These are phyloP conservation scores for Apis cerana DNA, from an alignment of 1,140 invertebrate genomes.

Conservation along the genomic window DNA sequence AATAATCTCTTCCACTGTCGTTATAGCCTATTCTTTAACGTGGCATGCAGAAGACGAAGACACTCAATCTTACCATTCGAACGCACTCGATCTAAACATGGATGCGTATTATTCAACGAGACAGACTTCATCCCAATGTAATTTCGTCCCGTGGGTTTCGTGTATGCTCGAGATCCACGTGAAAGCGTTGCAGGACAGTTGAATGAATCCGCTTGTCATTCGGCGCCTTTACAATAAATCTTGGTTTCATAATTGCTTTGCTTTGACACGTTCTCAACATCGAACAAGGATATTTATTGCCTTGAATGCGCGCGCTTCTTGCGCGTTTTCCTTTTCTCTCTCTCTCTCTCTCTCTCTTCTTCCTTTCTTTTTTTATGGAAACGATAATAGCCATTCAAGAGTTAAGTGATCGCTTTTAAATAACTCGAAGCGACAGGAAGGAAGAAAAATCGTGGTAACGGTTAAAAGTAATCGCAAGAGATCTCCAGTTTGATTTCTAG, in stretches of 20 bases:
- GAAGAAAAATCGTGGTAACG: neutral
- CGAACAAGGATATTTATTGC: conserved; percentile 12
- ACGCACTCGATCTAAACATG: conserved; percentile 1
- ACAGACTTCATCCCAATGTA: neutral
- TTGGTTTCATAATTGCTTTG: conserved; percentile 30
- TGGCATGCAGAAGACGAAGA: neutral
- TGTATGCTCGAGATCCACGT: conserved; percentile 2
- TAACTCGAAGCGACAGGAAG: neutral
- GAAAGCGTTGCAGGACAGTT: conserved; percentile 29
- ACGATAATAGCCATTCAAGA: neutral
- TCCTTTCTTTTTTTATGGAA: too few species aligned
- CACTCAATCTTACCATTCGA: neutral
- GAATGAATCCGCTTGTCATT: conserved; percentile 31
- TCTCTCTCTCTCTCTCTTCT: too few species aligned
- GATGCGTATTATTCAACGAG: conserved; percentile 10
- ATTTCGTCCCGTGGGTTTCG: conserved; percentile 10
- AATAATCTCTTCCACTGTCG: neutral
- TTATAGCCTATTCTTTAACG: neutral
- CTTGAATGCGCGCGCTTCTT: neutral
- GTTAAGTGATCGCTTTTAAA: neutral
- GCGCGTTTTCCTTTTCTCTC: neutral
- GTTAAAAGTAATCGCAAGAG: neutral
- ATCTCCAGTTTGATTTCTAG: neutral
- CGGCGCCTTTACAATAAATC: conserved; percentile 25
- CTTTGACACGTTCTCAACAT: conserved; percentile 10